Percentiles rank a stretch among this genome's conserved stretches.
Evolutionary conservation across 1,140 invertebrate genomes (phyloP).

Genomic region (Rhizoglyphus robini): DNA sequence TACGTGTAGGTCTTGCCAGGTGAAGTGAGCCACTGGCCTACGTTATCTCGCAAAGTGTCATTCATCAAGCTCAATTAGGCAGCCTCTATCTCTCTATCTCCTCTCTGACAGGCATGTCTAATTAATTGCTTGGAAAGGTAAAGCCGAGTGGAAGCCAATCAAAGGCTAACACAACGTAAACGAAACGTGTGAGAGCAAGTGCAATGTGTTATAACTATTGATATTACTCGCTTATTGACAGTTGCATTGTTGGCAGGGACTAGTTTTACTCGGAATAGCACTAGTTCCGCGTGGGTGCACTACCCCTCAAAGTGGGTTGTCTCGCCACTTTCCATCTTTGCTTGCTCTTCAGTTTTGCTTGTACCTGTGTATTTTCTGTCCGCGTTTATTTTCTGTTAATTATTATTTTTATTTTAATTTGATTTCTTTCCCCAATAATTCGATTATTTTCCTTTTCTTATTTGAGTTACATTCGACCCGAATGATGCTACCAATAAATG

Average conservation of each 20-base stretch:
- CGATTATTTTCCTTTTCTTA: background rate
- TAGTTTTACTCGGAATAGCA: conserved; percentile 28
- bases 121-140: background rate
- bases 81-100: too few species aligned
- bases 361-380: conserved; percentile 21
- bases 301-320: conserved; percentile 28
- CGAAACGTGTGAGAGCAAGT: too few species aligned
- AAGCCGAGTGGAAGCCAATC: too few species aligned
- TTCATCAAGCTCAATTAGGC: background rate
- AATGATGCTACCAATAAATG: too few species aligned
- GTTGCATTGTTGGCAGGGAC: conserved; percentile 25
- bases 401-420: conserved; percentile 23
- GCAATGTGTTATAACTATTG: too few species aligned
- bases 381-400: conserved; percentile 19
- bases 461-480: conserved; percentile 14
- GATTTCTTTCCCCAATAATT: background rate
- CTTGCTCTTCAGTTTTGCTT: conserved; percentile 9
- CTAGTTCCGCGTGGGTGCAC: conserved; percentile 27
- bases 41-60: conserved; percentile 12
- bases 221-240: too few species aligned
- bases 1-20: too few species aligned
- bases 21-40: conserved; percentile 18
- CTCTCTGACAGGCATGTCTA: background rate
- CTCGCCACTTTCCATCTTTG: background rate
- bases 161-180: too few species aligned